phyloP scores from a whole-genome alignment of 2,113 vertebrate genomes.

The Triplophysa siluroides region DNA sequence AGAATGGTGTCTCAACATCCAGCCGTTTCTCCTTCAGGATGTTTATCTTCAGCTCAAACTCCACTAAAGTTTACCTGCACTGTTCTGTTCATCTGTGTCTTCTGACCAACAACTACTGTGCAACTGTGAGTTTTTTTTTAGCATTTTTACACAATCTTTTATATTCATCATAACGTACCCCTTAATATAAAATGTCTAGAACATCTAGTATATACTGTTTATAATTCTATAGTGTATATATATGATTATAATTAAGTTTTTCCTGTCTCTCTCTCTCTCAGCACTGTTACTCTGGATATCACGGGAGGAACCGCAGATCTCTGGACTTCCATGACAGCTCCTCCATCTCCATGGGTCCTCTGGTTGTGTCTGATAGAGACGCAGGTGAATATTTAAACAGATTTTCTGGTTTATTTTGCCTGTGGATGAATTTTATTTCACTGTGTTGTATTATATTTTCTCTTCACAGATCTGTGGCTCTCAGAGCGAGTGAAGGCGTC shows the following conservation, averaged over 20 bases:
- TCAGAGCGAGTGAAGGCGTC: neutral
- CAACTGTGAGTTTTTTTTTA: constrained; percentile 45
- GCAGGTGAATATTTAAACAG: constrained; percentile 14
- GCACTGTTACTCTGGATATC: constrained; percentile 56
- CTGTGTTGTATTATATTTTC: neutral
- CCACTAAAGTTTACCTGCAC: constrained; percentile 66
- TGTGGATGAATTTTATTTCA: neutral
- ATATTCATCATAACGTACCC: too few relatives aligned
- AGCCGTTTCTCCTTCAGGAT: constrained; percentile 71
- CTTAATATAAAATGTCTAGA: too few relatives aligned
- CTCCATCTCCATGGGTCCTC: constrained; percentile 61
- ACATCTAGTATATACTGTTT: too few relatives aligned
- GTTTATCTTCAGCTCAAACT: constrained; percentile 62
- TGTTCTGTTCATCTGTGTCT: constrained; percentile 70
- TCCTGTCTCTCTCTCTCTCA: constrained; percentile 10
- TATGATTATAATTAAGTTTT: too few relatives aligned
- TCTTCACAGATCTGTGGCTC: neutral
- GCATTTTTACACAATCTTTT: too few relatives aligned
- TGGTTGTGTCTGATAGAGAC: constrained; percentile 11
- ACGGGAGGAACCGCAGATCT: constrained; percentile 44
- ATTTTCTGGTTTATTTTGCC: neutral
- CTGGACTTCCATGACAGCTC: constrained; percentile 44
- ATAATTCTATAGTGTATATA: too few relatives aligned
- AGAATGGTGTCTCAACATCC: constrained; percentile 64
- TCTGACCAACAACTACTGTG: constrained; percentile 54